Evolutionary conservation across 2,797 vertebrate species (phyloP).

Genomic region (Bradypodion pumilum): DNA sequence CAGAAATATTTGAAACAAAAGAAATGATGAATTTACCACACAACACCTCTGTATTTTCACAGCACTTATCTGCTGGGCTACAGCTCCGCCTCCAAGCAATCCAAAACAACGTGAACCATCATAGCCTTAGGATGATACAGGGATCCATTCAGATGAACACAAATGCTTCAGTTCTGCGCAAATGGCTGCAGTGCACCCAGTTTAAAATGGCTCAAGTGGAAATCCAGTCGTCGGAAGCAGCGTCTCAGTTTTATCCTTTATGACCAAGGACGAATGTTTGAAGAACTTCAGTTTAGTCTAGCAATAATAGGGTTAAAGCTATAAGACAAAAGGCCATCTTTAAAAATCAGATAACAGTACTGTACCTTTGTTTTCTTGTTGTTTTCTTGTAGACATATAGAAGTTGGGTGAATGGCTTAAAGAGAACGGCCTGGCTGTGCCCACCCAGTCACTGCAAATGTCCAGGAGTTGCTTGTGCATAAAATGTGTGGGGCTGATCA

Average conservation of each 20-base stretch:
- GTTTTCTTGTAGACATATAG: conserved; percentile 68
- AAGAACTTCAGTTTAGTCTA: conserved; percentile 72
- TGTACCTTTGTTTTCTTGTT: conserved; percentile 69
- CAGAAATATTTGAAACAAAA: background rate
- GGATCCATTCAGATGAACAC: conserved; percentile 78
- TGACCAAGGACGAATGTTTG: conserved; percentile 75
- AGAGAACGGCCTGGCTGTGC: conserved; percentile 46
- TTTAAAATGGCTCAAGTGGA: conserved; percentile 99
- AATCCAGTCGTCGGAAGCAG: conserved; percentile 98
- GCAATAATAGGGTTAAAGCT: conserved; percentile 79
- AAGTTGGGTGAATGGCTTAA: conserved; percentile 54
- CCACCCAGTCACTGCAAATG: conserved; percentile 22
- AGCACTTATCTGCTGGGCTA: conserved; percentile 96
- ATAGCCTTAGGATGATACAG: conserved; percentile 87
- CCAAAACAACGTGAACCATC: conserved; percentile 96
- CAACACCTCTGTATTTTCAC: conserved; percentile 53
- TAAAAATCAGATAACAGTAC: conserved; percentile 64
- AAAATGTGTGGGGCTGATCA: conserved; percentile 31
- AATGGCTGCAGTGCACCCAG: conserved; percentile 97
- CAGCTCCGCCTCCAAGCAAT: conserved; percentile 97
- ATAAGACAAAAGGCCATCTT: conserved; percentile 71
- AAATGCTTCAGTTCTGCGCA: conserved; percentile 88
- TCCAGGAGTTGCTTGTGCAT: conserved; percentile 26
- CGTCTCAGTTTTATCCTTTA: conserved; percentile 98
- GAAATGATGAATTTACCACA: conserved; percentile 1